Evolutionary conservation across 1,140 invertebrate genomes (phyloP), one percentile per base, ranked within the genome.

Genomic region (Megalopta genalis): DNA sequence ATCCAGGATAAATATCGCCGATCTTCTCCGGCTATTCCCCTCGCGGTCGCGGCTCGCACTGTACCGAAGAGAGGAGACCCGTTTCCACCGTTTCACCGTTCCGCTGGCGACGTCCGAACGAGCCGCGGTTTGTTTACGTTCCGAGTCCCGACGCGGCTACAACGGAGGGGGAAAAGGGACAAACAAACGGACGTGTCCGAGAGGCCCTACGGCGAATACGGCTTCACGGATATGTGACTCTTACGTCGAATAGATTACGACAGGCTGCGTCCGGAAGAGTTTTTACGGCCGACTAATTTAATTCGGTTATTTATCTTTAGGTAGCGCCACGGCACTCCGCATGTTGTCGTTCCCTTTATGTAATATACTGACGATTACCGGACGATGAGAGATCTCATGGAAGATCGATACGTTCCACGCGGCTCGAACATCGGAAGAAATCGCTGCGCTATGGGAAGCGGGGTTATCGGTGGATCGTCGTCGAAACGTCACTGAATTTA

Each of bases 221-320:
- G 65, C 65, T 60, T 46, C 74, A 25, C 65, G 54, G 68, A 25
- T n/a, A n/a, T 76, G 52, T 68, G 52, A 76, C 65, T n/a, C n/a
- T 59, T 68, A 37, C 27, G 49, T 46, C 42, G 27, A 62, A 69
- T 39, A 66, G 42, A 77, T 77, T 49, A 52, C 66, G 2, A 21
- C 32, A 70, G n/a, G 54, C 27, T 25, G 14, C 16, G 32, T 18
- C 21, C 27, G 27, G 42, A 69, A 49, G 27, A 69, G 42, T 77
- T n/a, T n/a, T n/a, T 62, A 62, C 57, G 74, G 18, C 39, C 0
- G 49, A 4, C 25, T 77, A 69, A 69, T 69, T 76, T 69, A 23
- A 77, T 77, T 77, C 66, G 54, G 27, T 77, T 77, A 70, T 70
- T 77, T 77, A 77, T 77, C 66, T 62, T 62, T 37, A 25, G 10